These are phyloP conservation scores for Coreoperca whiteheadi DNA, from an alignment of 2,113 vertebrate species.

Conservation along the genomic window DNA sequence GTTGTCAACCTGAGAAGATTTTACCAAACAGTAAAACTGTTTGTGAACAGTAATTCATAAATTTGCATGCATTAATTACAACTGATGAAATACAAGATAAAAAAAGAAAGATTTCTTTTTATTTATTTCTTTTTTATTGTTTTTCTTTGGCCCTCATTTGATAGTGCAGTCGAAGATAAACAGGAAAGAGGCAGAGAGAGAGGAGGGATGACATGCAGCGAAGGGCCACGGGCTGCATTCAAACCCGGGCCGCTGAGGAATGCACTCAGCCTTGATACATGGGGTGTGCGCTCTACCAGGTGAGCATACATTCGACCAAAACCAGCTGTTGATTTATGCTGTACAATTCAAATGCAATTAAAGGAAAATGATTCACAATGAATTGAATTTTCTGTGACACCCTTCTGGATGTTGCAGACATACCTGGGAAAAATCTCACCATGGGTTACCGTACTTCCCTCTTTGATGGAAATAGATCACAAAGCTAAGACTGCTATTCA, in stretches of 20 bases:
- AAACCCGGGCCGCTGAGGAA: no score
- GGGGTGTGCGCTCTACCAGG: no score
- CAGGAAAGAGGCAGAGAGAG: no score
- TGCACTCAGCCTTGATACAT: no score
- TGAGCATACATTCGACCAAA: neutral
- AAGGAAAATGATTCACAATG: neutral
- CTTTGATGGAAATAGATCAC: constrained; percentile 51
- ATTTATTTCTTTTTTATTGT: no score
- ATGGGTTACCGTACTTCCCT: constrained; percentile 15
- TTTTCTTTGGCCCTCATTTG: no score
- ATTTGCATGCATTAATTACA: constrained; percentile 6
- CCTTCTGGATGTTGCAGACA: neutral
- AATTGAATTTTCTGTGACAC: neutral
- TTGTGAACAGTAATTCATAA: neutral
- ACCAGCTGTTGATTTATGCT: neutral
- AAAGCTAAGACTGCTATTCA: constrained; percentile 18
- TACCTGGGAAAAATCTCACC: constrained; percentile 15
- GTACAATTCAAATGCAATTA: constrained; percentile 5
- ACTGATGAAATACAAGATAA: neutral
- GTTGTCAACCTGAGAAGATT: neutral
- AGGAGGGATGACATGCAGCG: no score
- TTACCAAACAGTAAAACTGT: neutral
- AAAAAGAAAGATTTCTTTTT: no score
- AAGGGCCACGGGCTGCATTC: no score
- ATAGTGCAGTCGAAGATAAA: no score